Evolutionary conservation across 2,113 vertebrate species (phyloP).

Genomic region (Bolborhynchus lineola): DNA sequence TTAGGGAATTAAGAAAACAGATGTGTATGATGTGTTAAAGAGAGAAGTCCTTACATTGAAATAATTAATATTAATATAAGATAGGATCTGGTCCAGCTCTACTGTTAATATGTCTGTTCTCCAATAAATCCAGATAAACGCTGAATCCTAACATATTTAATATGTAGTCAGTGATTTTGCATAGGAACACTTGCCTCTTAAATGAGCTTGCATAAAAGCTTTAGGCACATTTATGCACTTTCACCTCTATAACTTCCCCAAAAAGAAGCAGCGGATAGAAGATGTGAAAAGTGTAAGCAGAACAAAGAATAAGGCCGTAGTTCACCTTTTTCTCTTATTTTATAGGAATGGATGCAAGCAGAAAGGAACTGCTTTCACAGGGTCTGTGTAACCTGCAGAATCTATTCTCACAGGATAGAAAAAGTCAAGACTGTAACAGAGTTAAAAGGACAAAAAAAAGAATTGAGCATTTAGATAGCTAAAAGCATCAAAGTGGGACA

Average conservation of each 20-base stretch:
- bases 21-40: background rate
- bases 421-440: background rate
- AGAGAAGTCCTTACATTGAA: background rate
- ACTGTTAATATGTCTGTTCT: background rate
- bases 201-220: background rate
- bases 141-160: background rate
- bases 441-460: background rate
- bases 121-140: background rate
- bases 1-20: background rate
- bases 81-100: background rate
- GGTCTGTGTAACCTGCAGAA: background rate
- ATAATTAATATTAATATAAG: background rate
- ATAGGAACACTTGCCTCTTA: background rate
- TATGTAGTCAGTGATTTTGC: background rate
- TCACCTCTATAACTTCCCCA: background rate
- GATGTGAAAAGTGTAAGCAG: background rate
- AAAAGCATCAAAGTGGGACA: background rate
- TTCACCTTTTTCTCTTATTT: background rate
- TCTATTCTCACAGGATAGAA: background rate
- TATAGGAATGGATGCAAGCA: background rate
- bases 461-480: background rate
- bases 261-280: background rate
- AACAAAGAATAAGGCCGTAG: background rate
- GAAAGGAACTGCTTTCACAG: background rate
- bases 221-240: background rate